Evolutionary conservation across 2,797 vertebrate species (phyloP).

Genomic region (Oreonectes daqikongensis): DNA sequence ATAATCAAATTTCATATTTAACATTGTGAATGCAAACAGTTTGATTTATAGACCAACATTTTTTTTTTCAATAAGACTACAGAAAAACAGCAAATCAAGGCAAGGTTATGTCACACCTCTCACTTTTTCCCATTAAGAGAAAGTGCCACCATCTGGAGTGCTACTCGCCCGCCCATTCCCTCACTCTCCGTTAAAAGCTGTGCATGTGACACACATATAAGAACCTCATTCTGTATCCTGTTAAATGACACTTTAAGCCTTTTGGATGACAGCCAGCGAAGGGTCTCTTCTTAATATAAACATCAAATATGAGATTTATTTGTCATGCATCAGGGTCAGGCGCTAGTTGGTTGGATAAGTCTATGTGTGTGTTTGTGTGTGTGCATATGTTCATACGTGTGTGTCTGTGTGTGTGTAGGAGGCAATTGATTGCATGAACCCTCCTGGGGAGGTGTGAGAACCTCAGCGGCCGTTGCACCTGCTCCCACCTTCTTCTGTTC

Average conservation of each 20-base stretch:
- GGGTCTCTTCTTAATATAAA: conserved; percentile 36
- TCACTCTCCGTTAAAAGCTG: conserved; percentile 34
- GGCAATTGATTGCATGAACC: conserved; percentile 46
- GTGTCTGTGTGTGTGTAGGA: conserved; percentile 23
- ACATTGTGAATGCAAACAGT: background rate
- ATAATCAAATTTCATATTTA: background rate
- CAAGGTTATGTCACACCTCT: conserved; percentile 34
- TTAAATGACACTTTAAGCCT: background rate
- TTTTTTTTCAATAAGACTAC: background rate
- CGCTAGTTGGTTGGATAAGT: background rate
- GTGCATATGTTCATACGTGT: conserved; percentile 15
- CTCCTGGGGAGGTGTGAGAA: conserved; percentile 50
- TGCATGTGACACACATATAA: conserved; percentile 7
- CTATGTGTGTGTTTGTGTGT: background rate
- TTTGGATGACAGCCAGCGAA: conserved; percentile 22
- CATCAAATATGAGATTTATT: conserved; percentile 18
- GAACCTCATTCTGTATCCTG: background rate
- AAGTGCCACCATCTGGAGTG: conserved; percentile 46
- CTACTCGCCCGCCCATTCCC: conserved; percentile 39
- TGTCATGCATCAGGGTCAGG: conserved; percentile 18
- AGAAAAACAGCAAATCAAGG: conserved; percentile 27
- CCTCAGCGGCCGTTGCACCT: conserved; percentile 37
- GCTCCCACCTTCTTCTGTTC: conserved; percentile 37
- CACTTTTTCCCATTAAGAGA: conserved; percentile 48
- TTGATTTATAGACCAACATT: background rate